Base-by-base conservation (phyloP, 2,797 vertebrate genomes). In the Tapirus indicus region DNA sequence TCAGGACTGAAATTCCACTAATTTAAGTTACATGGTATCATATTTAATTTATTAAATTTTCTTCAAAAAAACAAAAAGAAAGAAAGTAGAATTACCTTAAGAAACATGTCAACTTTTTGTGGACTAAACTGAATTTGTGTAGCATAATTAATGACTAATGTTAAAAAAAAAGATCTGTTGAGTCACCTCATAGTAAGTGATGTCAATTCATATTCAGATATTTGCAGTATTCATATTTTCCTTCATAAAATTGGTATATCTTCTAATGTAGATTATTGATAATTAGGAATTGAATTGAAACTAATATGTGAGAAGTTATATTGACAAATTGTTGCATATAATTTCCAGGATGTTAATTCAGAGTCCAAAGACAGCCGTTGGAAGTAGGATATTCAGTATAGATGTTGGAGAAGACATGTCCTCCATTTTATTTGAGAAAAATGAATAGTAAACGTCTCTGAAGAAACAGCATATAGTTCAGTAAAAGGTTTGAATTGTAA, bases 11-110 rank as follows among this genome's bases (percentile, higher is more conserved):
- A 58, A 54, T 56, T 75, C 49, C 4, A 58, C 12, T 93, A 64
- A 77, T 38, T 49, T 80, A 91, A 89, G 44, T 13, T 64, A 6
- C 52, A 2, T 87, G 4, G 85, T 89, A 44, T 94, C 54, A 83
- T 83, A 29, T 18, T 82, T 91, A 84, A 88, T 72, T 95, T 88
- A 88, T 29, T n/a, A 82, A 47, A 29, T 69, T 92, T 66, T 29
- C 60, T 52, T 77, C 14, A 16, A 71, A 35, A 41, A 77, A 38
- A 38, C 38, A 38, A 38, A 71, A 79, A 14, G 47, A n/a, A 23
- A 78, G n/a, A 66, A 66, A 49, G 23, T 90, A 47, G 52, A 87
- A 83, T 96, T 96, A 52, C 49, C 32, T 47, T 84, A 85, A 92
- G 35, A 62, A 93, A 69, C 25, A 27, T 66, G 5, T 23, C 18